Evolutionary conservation across 2,113 vertebrate species (phyloP), one percentile per base, ranked within the genome.

Genomic region (Brienomyrus brachyistius): DNA sequence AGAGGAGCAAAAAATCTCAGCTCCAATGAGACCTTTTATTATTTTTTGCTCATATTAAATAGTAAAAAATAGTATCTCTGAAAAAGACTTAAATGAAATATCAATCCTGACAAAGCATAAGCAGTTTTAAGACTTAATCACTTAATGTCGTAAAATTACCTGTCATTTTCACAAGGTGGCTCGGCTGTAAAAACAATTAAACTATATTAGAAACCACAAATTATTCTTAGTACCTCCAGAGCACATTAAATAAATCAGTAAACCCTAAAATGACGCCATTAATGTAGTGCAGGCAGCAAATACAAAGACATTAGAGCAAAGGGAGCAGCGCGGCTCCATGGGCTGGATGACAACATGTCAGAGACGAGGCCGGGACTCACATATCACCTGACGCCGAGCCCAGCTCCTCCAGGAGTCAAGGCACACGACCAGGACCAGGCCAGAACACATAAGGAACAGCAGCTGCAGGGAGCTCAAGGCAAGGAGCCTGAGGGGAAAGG

Each of bases 311-410:
- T 5, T 48, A 47, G 82, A 9, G 19, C 82, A 77, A 11, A 45
- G 2, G 40, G 48, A 43, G 21, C 85, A 17, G 62, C 21, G 13
- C 3, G 10, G 7, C 10, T 62, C 59, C 59, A 27, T 21, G 56
- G 56, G 56, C n/a, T 9, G 19, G 54, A 21, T 6, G 54, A 23
- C 5, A 6, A 62, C 2, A 66, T 0, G 23, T 9, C 23, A 66
- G 59, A 62, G 7, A 66, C 2, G 2, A 23, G 59, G 48, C 11
- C 56, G 80, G 92, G 48, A 66, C 94, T 94, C 92, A 99, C 98
- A 97, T 96, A 92, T 94, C 89, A 99, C 96, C 94, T 96, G 94
- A 83, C 97, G 97, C 98, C 97, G 99, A 92, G 98, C 98, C 94
- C 95, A 98, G 92, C 92, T 97, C 92, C 95, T 98, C 98, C 98